Percentiles rank a stretch among this genome's conserved stretches.
phyloP scores from a whole-genome alignment of 2,113 vertebrate species.

The Dendropsophus ebraccatus region DNA sequence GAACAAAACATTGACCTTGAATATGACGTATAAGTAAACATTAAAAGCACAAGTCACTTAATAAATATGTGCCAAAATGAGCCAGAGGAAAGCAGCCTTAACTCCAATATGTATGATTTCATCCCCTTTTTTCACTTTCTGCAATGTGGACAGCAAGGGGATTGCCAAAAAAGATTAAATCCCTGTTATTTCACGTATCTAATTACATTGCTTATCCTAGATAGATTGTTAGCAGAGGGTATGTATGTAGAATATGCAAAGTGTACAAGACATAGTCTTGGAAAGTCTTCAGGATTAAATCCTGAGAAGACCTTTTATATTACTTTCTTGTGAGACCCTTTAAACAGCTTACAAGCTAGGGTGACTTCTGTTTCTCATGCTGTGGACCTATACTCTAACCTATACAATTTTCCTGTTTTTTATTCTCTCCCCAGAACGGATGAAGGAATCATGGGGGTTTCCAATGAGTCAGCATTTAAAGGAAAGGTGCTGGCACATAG shows the following conservation, averaged over 20 bases:
- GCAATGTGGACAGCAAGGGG: background rate
- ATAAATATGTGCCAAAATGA: slow-evolving; percentile 58
- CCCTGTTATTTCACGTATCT: slow-evolving; percentile 46
- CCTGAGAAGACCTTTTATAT: slow-evolving; percentile 1
- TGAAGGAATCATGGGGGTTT: slow-evolving; percentile 80
- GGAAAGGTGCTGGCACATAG: slow-evolving; percentile 82
- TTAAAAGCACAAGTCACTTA: slow-evolving; percentile 61
- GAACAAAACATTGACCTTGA: slow-evolving; percentile 59
- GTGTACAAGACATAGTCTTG: slow-evolving; percentile 63
- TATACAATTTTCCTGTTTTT: background rate
- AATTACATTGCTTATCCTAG: slow-evolving; percentile 49
- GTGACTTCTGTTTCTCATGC: slow-evolving; percentile 62
- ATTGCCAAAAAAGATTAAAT: slow-evolving; percentile 38
- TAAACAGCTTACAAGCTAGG: slow-evolving; percentile 58
- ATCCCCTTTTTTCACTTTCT: background rate
- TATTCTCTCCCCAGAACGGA: slow-evolving; percentile 70
- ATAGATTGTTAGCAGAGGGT: slow-evolving; percentile 52
- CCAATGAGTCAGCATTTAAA: slow-evolving; percentile 91
- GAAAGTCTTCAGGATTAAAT: slow-evolving; percentile 59
- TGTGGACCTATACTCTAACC: background rate
- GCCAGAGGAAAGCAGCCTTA: slow-evolving; percentile 57
- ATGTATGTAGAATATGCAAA: slow-evolving; percentile 56
- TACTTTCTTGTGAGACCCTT: slow-evolving; percentile 54
- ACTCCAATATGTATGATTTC: slow-evolving; percentile 27
- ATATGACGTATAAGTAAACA: slow-evolving; percentile 55